phyloP scores from a whole-genome alignment of 30 jellyfish, hydroid and myxozoan genomes.

The Sanderia malayensis region DNA sequence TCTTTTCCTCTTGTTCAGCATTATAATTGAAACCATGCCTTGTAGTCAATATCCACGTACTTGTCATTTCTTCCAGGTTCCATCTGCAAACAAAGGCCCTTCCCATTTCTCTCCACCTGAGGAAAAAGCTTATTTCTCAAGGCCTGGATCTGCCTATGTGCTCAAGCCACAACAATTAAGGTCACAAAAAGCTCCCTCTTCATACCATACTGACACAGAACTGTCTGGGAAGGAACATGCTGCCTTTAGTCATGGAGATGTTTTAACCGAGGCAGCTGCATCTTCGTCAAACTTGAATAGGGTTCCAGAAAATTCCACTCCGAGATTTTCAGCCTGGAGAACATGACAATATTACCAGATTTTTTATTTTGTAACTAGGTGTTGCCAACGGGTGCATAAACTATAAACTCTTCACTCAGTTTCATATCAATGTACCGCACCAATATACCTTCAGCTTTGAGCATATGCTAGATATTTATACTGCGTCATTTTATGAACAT shows the following conservation, averaged over 20 bases:
- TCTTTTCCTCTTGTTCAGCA: no score
- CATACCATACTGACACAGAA: not conserved
- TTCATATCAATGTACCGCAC: no score
- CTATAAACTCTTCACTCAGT: no score
- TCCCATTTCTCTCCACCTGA: not conserved
- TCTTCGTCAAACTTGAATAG: not conserved
- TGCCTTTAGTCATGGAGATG: slow-evolving; percentile 23
- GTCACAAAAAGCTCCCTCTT: not conserved
- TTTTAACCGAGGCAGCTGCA: not conserved
- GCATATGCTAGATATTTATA: no score
- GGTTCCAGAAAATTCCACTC: not conserved
- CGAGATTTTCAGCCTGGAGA: slow-evolving; percentile 9
- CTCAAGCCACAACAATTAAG: slow-evolving; percentile 27
- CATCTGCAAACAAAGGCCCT: not conserved
- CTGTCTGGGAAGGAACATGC: slow-evolving; percentile 14
- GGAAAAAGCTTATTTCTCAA: slow-evolving; percentile 37
- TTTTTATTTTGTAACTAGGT: no score
- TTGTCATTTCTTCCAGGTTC: not conserved
- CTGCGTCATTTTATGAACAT: no score
- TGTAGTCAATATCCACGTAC: no score
- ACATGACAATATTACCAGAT: no score
- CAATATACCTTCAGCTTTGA: no score
- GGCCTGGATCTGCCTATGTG: slow-evolving; percentile 59
- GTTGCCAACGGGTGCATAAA: no score
- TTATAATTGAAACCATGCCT: no score